These are phyloP conservation scores for Cheilosia impressa DNA, from an alignment of 2,888 invertebrate genomes.

Conservation along the genomic window DNA sequence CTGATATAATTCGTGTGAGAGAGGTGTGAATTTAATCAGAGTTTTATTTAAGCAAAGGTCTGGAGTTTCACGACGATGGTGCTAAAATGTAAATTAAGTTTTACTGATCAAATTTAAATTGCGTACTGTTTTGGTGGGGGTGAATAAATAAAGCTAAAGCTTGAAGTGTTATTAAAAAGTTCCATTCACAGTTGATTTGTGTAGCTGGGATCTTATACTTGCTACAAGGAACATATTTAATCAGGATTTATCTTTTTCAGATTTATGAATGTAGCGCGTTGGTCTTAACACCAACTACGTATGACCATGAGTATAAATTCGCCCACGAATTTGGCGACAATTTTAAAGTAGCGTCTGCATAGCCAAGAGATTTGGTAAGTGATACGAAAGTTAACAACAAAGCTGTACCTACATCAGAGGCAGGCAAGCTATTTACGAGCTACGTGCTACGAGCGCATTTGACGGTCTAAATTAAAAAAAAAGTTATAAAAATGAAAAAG, in stretches of 20 bases:
- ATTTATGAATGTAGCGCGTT: neutral
- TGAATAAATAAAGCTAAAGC: too few relatives aligned
- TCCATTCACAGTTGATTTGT: too few relatives aligned
- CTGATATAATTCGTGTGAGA: constrained; percentile 8
- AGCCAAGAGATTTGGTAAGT: neutral
- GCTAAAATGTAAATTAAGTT: too few relatives aligned
- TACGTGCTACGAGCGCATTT: too few relatives aligned
- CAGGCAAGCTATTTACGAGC: too few relatives aligned
- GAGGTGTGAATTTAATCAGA: constrained; percentile 54
- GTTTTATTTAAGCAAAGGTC: constrained; percentile 42
- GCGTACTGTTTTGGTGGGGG: too few relatives aligned
- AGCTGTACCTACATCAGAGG: neutral
- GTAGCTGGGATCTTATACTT: too few relatives aligned
- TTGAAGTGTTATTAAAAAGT: too few relatives aligned
- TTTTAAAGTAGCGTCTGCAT: neutral
- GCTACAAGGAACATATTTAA: too few relatives aligned
- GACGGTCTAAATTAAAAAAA: too few relatives aligned
- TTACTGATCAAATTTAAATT: too few relatives aligned
- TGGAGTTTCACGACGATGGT: neutral
- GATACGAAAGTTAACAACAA: neutral
- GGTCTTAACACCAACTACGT: neutral
- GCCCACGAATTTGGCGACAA: constrained; percentile 22
- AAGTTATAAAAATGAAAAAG: too few relatives aligned
- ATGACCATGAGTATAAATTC: constrained; percentile 8
- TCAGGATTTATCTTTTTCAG: neutral